A percentile compares a stretch with the other conserved stretches of the same genome.
phyloP scores from a whole-genome alignment of 2,888 invertebrate species.

The Yponomeuta malinellus region DNA sequence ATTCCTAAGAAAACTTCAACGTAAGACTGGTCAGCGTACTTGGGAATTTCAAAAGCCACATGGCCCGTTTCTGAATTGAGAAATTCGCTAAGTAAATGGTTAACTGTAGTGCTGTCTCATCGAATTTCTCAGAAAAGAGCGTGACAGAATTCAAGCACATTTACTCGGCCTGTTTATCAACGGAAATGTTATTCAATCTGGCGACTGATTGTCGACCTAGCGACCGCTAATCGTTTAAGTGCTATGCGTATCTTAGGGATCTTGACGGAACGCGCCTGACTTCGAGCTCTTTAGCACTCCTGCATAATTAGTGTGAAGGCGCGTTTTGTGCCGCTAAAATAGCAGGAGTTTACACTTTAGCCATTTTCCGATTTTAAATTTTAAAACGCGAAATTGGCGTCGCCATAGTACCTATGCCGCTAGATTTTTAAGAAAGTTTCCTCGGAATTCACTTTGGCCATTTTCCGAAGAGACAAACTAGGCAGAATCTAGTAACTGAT shows the following conservation, averaged over 20 bases:
- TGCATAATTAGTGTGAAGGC: no score
- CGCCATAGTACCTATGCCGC: neutral
- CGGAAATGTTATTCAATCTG: neutral
- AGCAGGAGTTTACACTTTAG: no score
- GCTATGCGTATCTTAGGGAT: neutral
- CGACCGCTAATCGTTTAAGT: neutral
- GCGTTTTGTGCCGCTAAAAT: no score
- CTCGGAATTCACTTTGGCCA: constrained; percentile 23
- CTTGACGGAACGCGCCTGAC: neutral
- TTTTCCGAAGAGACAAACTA: constrained; percentile 19
- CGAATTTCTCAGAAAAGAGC: no score
- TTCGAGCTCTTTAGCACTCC: neutral
- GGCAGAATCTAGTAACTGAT: constrained; percentile 22
- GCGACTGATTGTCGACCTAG: neutral
- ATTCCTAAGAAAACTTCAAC: neutral
- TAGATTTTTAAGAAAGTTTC: constrained; percentile 20
- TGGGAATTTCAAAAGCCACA: neutral
- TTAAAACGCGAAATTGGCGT: no score
- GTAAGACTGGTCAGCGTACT: neutral
- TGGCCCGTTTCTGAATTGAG: no score
- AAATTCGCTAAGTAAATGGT: no score
- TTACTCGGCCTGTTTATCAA: neutral
- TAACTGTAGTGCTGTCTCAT: no score
- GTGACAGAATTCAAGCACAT: neutral
- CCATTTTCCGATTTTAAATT: no score